Evolutionary conservation across 2,888 invertebrate genomes (phyloP).

Genomic region (Zootermopsis nevadensis): DNA sequence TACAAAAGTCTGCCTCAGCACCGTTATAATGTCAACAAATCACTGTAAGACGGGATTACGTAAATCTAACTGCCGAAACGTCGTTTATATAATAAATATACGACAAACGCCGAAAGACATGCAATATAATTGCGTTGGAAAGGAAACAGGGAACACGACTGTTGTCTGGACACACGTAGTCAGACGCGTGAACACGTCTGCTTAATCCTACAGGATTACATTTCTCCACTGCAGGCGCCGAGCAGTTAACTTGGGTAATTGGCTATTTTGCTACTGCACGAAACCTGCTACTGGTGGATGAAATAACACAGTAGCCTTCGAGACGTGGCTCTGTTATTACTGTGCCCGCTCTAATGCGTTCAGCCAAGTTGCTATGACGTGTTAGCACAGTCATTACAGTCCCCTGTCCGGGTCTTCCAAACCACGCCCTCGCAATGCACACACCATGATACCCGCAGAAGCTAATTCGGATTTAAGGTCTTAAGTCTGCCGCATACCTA

Average conservation of each 20-base stretch:
- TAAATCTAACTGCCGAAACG: no score
- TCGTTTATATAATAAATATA: no score
- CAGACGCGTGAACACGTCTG: not conserved
- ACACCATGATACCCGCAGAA: not conserved
- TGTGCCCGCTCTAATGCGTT: not conserved
- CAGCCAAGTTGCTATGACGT: not conserved
- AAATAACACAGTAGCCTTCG: slow-evolving; percentile 10
- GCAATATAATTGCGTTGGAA: not conserved
- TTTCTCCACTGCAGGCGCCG: not conserved
- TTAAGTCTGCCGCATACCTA: not conserved
- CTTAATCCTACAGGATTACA: slow-evolving; percentile 24
- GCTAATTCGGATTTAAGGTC: slow-evolving; percentile 5
- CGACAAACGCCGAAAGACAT: not conserved
- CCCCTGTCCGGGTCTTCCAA: not conserved
- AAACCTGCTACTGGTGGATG: not conserved
- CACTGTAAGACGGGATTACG: no score
- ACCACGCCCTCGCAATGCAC: slow-evolving; percentile 8
- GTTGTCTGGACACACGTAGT: not conserved
- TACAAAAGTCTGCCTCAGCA: no score
- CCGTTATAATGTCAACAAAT: no score
- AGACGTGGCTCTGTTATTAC: slow-evolving; percentile 7
- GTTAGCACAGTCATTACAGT: slow-evolving; percentile 6
- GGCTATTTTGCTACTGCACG: slow-evolving; percentile 1
- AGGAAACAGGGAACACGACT: not conserved
- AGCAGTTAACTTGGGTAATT: slow-evolving; percentile 31